Base-by-base conservation (phyloP, 2,888 invertebrate species). In the Drosophila paranaensis region DNA sequence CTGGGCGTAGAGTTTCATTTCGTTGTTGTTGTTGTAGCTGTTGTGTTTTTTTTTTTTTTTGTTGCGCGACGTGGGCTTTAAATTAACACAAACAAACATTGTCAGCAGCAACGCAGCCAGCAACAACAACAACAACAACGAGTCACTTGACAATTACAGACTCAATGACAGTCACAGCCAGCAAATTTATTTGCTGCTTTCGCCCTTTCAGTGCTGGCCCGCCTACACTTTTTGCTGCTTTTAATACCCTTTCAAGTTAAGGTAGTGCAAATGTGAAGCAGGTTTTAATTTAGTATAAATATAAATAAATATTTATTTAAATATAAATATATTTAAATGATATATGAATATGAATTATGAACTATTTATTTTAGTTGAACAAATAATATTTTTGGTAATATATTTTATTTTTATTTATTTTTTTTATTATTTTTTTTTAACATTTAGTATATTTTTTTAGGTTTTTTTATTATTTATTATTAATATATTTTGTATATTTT, bases 61-160 rank as follows among this genome's bases (percentile, higher is more conserved):
- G 66, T 71, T 78, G 54, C 62, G 64, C 71, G 73, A 69, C 75
- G 75, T 67, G 71, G 70, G 84, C 80, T 80, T 82, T 84, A 84
- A 82, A 81, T 85, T 85, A 82, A 82, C 82, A 84, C 83, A 85
- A 80, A 77, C 84, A 79, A 79, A 82, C 84, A 84, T 79, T 82
- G 84, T 81, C 81, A 80, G 62, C 84, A 81, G 74, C 67, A 63
- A 60, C 39, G 55, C 57, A 65, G 46, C 54, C 62, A 60, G 27
- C 56, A 60, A n/a, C 40, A 40, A 40, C 66, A 55, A 45, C 65
- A 70, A 64, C 62, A 62, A 37, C 50, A 61, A 2, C 20, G 60
- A 81, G 79, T 75, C 81, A 74, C 79, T 84, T 84, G 83, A 84
- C 83, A 84, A 84, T 82, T 83, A 85, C 83, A 86, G 83, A 82